Conservation (phyloP, 2,797 vertebrate species). For the Myotis planiceps region DNA sequence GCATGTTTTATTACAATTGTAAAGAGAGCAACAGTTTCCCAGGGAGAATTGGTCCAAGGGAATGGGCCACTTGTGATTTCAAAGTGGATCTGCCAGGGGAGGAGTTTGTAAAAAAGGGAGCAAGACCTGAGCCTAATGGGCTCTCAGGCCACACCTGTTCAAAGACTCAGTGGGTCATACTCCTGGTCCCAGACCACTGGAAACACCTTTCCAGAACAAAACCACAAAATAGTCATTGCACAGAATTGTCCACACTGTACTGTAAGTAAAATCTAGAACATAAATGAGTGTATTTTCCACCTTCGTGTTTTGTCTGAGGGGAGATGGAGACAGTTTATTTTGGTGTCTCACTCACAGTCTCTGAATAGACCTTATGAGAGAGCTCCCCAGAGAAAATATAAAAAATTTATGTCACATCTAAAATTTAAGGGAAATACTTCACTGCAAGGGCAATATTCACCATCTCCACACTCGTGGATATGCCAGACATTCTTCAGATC, state of each 20-base stretch:
- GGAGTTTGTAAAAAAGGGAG: not conserved
- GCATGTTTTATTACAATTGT: not conserved
- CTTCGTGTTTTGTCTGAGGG: not conserved
- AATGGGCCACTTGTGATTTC: not conserved
- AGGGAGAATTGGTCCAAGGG: not conserved
- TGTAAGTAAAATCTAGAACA: not conserved
- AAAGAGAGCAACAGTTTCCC: not conserved
- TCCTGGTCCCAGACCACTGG: not conserved
- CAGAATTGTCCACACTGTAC: not conserved
- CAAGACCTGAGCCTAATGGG: not conserved
- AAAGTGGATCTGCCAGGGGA: not conserved
- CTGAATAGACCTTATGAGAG: not conserved
- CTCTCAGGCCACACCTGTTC: not conserved
- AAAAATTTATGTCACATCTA: not conserved
- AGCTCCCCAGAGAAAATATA: not conserved
- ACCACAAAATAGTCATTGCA: not conserved
- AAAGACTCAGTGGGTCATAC: not conserved
- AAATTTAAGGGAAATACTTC: not conserved
- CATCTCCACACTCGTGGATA: not conserved
- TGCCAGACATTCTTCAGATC: not conserved
- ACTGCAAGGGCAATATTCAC: not conserved
- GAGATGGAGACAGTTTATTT: not conserved
- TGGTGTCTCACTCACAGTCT: not conserved
- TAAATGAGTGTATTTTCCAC: not conserved
- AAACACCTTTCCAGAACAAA: not conserved